A percentile compares a stretch with the other conserved stretches of the same genome.
These are phyloP conservation scores for Margarornis squamiger DNA, from an alignment of 2,797 vertebrate genomes.

Conservation along the genomic window DNA sequence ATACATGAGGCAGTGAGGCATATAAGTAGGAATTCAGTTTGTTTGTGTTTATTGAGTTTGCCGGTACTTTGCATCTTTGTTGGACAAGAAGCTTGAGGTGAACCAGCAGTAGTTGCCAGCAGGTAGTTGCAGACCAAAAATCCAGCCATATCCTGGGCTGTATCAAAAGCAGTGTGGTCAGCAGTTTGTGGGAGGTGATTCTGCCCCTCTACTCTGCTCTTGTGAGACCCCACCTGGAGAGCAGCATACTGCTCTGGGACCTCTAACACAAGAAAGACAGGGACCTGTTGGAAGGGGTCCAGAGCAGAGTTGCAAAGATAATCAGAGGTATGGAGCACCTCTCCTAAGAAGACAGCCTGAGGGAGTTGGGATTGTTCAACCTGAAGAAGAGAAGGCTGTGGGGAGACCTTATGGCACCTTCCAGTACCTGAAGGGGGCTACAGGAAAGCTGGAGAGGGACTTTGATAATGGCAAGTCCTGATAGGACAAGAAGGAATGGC, in stretches of 20 bases:
- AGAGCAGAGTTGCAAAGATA: neutral
- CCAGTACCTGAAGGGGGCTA: neutral
- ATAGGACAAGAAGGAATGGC: neutral
- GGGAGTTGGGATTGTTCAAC: neutral
- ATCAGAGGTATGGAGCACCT: accelerated
- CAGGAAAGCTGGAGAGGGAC: neutral
- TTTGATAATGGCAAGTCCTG: neutral
- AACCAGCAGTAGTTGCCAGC: neutral
- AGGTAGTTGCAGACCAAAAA: neutral
- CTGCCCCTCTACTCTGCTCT: neutral
- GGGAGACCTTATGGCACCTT: neutral
- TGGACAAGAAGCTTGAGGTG: neutral
- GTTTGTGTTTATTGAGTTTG: neutral
- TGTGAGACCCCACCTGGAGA: neutral
- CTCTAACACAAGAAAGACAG: neutral
- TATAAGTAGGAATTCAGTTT: neutral
- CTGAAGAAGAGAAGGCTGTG: neutral
- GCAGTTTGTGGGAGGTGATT: neutral
- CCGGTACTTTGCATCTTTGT: neutral
- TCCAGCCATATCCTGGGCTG: neutral
- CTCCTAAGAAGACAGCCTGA: neutral
- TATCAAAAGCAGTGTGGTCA: accelerated
- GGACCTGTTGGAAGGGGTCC: neutral
- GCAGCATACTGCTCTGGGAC: neutral
- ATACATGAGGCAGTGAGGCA: neutral